Conservation (phyloP, 2,888 invertebrate genomes). For the Dryadula phaetusa region DNA sequence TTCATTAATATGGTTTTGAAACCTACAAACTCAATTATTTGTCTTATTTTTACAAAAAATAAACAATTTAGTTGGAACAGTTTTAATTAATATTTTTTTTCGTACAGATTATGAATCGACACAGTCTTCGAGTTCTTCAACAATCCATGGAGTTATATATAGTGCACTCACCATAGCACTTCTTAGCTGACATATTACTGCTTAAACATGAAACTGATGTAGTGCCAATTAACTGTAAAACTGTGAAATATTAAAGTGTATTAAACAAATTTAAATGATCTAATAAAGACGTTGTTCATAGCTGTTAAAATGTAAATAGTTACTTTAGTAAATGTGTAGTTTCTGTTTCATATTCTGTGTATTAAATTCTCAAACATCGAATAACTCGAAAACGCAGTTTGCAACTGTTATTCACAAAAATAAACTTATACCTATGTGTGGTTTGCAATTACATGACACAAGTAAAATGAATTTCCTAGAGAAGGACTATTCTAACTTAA, state of each 20-base stretch:
- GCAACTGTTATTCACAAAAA: slow-evolving; percentile 25
- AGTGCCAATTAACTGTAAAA: slow-evolving; percentile 70
- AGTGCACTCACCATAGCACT: slow-evolving; percentile 56
- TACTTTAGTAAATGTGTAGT: slow-evolving; percentile 35
- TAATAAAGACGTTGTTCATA: slow-evolving; percentile 23
- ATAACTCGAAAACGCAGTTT: slow-evolving; percentile 29
- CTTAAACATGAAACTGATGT: slow-evolving; percentile 36
- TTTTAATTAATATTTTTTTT: slow-evolving; percentile 23
- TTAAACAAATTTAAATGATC: background rate
- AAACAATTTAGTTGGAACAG: background rate
- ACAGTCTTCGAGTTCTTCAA: slow-evolving; percentile 66
- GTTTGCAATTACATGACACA: slow-evolving; percentile 34
- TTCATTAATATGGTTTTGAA: too few relatives aligned
- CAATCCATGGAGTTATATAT: slow-evolving; percentile 53
- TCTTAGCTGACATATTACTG: slow-evolving; percentile 66
- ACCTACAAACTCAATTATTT: background rate
- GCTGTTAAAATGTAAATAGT: slow-evolving; percentile 50
- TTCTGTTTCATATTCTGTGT: slow-evolving; percentile 28
- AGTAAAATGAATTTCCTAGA: slow-evolving; percentile 38
- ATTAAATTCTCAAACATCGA: slow-evolving; percentile 29
- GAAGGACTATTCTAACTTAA: slow-evolving; percentile 36
- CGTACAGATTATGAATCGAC: slow-evolving; percentile 76
- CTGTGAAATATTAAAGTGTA: slow-evolving; percentile 46
- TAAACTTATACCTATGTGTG: slow-evolving; percentile 31
- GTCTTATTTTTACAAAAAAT: background rate